phyloP scores from a whole-genome alignment of 2,888 invertebrate species.

The Agrochola lychnidis region DNA sequence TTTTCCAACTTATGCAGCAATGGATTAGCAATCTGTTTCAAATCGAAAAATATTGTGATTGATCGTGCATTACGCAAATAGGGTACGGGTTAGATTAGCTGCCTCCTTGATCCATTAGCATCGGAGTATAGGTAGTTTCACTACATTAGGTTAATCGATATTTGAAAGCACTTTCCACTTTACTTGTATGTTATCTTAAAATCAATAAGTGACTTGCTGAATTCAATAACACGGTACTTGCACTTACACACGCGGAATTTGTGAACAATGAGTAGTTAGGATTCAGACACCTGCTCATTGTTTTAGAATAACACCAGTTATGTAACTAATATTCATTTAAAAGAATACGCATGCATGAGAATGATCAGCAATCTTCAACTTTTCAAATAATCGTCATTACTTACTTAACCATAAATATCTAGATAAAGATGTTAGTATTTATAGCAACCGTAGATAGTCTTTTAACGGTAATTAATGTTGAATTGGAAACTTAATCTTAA shows the following conservation, averaged over 20 bases:
- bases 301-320: conserved; percentile 25
- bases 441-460: not conserved
- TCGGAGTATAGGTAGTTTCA: conserved; percentile 23
- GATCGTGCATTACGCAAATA: too few species aligned
- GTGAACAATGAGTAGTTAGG: conserved; percentile 35
- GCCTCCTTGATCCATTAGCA: conserved; percentile 21
- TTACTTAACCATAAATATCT: not conserved
- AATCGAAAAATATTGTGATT: too few species aligned
- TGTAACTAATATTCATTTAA: conserved; percentile 8
- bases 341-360: conserved; percentile 3
- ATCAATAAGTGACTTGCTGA: conserved; percentile 38
- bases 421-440: not conserved
- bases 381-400: conserved; percentile 1
- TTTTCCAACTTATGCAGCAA: too few species aligned
- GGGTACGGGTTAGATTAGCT: not conserved
- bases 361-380: not conserved
- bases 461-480: conserved; percentile 1
- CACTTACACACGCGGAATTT: conserved; percentile 11
- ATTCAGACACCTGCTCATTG: conserved; percentile 29
- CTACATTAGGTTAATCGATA: conserved; percentile 33
- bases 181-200: conserved; percentile 29
- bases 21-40: too few species aligned
- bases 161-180: conserved; percentile 44
- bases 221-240: conserved; percentile 21
- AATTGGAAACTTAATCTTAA: conserved; percentile 5